These are phyloP conservation scores for Orestias chungarensis DNA, from an alignment of 2,797 vertebrate species.

Conservation along the genomic window DNA sequence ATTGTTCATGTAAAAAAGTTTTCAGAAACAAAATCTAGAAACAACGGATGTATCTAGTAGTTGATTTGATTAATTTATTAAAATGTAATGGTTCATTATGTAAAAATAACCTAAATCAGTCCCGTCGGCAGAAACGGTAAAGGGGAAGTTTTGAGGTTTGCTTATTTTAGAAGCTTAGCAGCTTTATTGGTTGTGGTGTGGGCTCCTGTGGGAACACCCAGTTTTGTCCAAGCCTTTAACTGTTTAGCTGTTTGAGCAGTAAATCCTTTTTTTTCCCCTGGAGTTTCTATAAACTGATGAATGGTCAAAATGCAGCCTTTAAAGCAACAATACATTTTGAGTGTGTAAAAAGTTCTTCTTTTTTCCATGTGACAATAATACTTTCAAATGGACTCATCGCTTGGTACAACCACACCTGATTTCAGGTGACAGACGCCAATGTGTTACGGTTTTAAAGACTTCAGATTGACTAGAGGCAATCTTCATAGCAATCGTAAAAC, in stretches of 20 bases:
- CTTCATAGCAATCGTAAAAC: background rate
- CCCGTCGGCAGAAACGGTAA: too few species aligned
- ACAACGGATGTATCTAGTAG: too few species aligned
- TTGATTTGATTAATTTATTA: too few species aligned
- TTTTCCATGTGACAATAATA: background rate
- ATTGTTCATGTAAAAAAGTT: too few species aligned
- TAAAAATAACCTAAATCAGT: too few species aligned
- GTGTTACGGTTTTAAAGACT: background rate
- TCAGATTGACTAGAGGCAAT: background rate
- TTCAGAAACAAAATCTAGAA: too few species aligned
- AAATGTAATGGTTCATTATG: too few species aligned
- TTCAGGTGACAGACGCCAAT: background rate
- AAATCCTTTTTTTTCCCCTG: background rate
- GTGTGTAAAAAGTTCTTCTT: background rate
- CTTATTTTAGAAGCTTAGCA: background rate
- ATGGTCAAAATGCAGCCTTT: background rate
- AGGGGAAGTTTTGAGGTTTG: constrained; percentile 1
- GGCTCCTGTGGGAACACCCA: too few species aligned
- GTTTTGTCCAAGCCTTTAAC: too few species aligned
- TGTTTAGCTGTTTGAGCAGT: too few species aligned
- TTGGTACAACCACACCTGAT: background rate
- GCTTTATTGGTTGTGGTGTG: background rate
- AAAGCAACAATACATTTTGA: background rate
- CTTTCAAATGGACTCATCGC: background rate
- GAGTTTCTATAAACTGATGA: background rate